phyloP scores from a whole-genome alignment of 2,797 vertebrate species.

The Pseudochirops corinnae region DNA sequence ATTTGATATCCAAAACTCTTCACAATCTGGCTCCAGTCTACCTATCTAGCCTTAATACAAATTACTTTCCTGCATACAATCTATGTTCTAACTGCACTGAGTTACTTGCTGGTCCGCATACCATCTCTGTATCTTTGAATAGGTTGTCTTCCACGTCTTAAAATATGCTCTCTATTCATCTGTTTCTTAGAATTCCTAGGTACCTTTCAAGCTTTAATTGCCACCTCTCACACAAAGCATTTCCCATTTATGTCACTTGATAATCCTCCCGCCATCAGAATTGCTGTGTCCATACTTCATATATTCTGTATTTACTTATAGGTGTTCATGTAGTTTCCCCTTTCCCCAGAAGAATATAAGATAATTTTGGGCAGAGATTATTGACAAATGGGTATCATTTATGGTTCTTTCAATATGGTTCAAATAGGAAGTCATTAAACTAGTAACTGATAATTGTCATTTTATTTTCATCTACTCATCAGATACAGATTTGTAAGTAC shows the following conservation, averaged over 20 bases:
- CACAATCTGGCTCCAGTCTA: background rate
- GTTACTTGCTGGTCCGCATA: background rate
- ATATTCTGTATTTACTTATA: background rate
- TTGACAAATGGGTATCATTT: background rate
- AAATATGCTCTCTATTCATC: background rate
- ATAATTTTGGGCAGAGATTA: background rate
- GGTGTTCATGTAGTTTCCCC: background rate
- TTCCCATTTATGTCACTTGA: background rate
- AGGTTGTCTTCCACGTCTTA: background rate
- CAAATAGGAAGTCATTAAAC: slow-evolving; percentile 11
- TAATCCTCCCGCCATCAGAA: background rate
- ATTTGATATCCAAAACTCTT: background rate
- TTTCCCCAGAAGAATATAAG: background rate
- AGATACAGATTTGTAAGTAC: background rate
- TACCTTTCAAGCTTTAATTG: background rate
- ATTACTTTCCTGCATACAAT: background rate
- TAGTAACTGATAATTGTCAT: background rate
- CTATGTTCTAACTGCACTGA: background rate
- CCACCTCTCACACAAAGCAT: background rate
- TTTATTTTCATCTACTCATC: background rate
- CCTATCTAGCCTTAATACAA: background rate
- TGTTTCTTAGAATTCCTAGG: background rate
- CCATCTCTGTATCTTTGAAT: background rate
- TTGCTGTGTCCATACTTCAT: background rate
- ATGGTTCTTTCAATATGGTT: slow-evolving; percentile 9